phyloP scores from a whole-genome alignment of 2,797 vertebrate species.

The Chrosomus eos region DNA sequence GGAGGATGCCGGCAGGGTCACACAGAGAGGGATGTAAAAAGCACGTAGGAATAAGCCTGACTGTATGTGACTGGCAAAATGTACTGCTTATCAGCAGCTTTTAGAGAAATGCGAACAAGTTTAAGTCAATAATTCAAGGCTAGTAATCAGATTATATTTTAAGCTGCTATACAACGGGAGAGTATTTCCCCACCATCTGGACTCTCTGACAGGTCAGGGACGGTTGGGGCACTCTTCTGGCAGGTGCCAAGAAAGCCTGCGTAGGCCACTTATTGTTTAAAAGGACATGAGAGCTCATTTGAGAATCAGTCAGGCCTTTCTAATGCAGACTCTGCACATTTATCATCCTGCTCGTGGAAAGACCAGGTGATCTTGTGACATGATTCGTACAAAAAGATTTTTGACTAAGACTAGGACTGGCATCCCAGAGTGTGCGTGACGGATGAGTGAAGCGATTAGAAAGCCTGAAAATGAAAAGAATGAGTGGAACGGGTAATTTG shows the following conservation, averaged over 20 bases:
- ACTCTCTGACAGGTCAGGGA: slow-evolving; percentile 18
- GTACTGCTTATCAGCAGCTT: background rate
- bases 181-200: slow-evolving; percentile 4
- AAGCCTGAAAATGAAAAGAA: background rate
- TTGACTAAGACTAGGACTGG: background rate
- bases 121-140: background rate
- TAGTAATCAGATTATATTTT: slow-evolving; percentile 25
- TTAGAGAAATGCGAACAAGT: slow-evolving; percentile 12
- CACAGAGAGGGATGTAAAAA: background rate
- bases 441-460: background rate
- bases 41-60: background rate
- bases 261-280: background rate
- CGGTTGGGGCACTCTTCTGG: background rate
- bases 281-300: background rate
- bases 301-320: slow-evolving; percentile 38
- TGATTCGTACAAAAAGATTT: slow-evolving; percentile 1
- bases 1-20: slow-evolving; percentile 1
- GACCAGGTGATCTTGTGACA: slow-evolving; percentile 2
- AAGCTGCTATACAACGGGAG: background rate
- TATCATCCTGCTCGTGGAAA: slow-evolving; percentile 25
- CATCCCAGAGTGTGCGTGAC: slow-evolving; percentile 8
- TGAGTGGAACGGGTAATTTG: background rate
- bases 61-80: slow-evolving; percentile 20
- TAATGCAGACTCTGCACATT: slow-evolving; percentile 23
- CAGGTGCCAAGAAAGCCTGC: slow-evolving; percentile 6